Evolutionary conservation across 2,797 vertebrate genomes (phyloP), one percentile per base, ranked within the genome.

Genomic region (Anguilla megastoma): DNA sequence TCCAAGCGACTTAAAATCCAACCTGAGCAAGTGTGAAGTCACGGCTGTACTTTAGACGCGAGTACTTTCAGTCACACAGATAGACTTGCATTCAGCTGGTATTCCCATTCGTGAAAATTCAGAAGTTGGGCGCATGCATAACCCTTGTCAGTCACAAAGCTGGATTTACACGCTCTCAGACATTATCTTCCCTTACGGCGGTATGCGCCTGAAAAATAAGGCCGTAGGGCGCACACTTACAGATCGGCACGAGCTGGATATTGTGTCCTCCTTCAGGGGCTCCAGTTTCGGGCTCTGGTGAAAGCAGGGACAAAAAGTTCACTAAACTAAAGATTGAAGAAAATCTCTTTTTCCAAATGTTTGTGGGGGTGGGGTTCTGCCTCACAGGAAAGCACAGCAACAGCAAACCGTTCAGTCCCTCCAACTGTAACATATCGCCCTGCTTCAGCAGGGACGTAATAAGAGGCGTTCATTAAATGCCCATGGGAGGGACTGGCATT

Each of bases 281-380:
- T 99, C 98, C 95, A 99, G 90, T 88, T 96, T 96, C 0, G 98
- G 98, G 94, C 96, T 95, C 97, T 98, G 91, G 10, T 63, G 90
- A 69, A 87, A 30, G 69, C 18, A 24, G 79, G 9, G 9, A n/a
- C 36, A 80, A 41, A 45, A 80, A 4, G 16, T 45, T 45, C 36
- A 80, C 1, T 2, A 80, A 36, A 80, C 16, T 5, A 4, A 0
- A 82, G 79, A 82, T 45, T 36, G 18, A 45, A 80, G 76, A 36
- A 80, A 45, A 10, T 3, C 30, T 45, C 41, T 45, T 36, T 24
- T 21, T 18, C 36, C 76, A 50, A 82, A 50, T 2, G 24, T 50
- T 18, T 2, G 63, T 6, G 63, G 5, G 41, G 4, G 71, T 9
- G 36, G 2, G 33, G 12, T 5, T 9, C 12, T 14, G 30, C 30